Evolutionary conservation across 2,113 vertebrate genomes (phyloP).

Genomic region (Aegithalos caudatus): DNA sequence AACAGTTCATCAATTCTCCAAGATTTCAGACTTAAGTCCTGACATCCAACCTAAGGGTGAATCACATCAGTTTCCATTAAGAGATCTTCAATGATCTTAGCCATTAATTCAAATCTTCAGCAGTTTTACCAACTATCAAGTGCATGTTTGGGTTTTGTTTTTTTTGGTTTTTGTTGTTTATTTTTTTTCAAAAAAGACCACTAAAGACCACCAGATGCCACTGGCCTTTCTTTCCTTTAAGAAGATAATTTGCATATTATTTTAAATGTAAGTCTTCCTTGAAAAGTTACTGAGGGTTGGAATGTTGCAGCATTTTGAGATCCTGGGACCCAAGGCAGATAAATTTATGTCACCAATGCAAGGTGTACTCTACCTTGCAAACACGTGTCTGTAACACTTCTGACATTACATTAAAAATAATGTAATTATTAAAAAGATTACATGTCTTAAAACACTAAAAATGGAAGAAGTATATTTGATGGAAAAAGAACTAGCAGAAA

Average conservation of each 20-base stretch:
- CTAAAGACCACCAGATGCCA: background rate
- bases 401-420: background rate
- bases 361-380: background rate
- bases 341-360: background rate
- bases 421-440: background rate
- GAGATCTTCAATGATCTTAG: background rate
- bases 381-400: background rate
- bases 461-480: background rate
- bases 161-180: no score
- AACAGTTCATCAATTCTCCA: background rate
- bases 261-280: background rate
- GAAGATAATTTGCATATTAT: background rate
- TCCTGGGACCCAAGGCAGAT: background rate
- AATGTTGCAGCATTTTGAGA: background rate
- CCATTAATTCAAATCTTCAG: background rate
- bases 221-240: background rate
- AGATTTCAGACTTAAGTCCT: background rate
- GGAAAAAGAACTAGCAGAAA: background rate
- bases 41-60: background rate
- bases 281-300: background rate
- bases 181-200: background rate
- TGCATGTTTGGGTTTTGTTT: fast-evolving
- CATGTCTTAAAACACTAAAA: background rate
- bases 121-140: background rate
- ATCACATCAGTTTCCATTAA: background rate